Conservation (phyloP, 2,113 vertebrate species). For the Cyprinodon variegatus region DNA sequence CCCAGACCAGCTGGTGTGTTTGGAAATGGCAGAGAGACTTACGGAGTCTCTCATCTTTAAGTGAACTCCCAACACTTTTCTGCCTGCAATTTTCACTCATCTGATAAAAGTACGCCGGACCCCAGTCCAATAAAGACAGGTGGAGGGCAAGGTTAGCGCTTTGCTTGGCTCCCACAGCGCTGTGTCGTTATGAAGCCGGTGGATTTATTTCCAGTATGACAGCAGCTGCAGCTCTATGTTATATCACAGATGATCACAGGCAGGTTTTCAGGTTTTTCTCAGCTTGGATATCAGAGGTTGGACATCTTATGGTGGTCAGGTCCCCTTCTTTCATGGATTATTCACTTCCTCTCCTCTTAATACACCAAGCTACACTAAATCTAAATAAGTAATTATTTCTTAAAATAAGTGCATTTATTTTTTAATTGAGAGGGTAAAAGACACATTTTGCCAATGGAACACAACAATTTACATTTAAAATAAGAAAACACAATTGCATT, state of each 20-base stretch:
- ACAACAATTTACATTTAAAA: no score
- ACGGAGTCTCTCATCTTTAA: slow-evolving; percentile 9
- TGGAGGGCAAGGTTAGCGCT: slow-evolving; percentile 27
- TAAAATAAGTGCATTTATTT: no score
- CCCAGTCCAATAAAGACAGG: slow-evolving; percentile 55
- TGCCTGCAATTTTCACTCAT: slow-evolving; percentile 48
- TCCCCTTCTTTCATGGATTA: slow-evolving; percentile 4
- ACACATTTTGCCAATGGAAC: no score
- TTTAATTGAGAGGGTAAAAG: no score
- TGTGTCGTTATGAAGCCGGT: slow-evolving; percentile 49
- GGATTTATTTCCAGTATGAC: slow-evolving; percentile 52
- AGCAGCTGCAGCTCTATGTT: slow-evolving; percentile 43
- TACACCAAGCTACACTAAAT: neutral
- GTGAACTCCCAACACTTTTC: slow-evolving; percentile 35
- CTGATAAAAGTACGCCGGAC: slow-evolving; percentile 51
- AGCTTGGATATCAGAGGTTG: neutral
- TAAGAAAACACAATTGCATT: no score
- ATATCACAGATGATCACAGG: slow-evolving; percentile 26
- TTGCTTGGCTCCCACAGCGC: slow-evolving; percentile 40
- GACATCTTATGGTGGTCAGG: neutral
- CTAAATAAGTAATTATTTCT: no score
- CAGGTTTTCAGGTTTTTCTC: slow-evolving; percentile 13
- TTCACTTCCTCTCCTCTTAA: slow-evolving; percentile 10
- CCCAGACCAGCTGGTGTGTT: slow-evolving; percentile 11
- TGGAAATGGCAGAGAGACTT: slow-evolving; percentile 36